Conservation (phyloP, 2,797 vertebrate genomes). For the Babyrousa celebensis region DNA sequence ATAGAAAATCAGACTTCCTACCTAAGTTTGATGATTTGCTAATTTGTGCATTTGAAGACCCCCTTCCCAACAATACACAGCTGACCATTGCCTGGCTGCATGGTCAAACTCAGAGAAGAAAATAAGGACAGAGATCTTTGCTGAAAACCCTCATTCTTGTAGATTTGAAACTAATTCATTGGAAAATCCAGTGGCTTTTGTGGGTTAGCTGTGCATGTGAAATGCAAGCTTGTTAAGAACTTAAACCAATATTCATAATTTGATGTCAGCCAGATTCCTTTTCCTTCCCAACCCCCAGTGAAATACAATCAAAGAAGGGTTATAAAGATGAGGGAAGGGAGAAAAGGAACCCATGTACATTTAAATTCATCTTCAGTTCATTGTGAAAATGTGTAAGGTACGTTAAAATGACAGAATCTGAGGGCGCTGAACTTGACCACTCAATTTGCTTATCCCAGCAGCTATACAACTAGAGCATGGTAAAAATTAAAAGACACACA, state of each 20-base stretch:
- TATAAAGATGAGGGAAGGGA: conserved; percentile 18
- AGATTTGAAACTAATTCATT: conserved; percentile 67
- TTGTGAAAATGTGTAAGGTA: background rate
- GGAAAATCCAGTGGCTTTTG: conserved; percentile 68
- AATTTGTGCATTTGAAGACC: background rate
- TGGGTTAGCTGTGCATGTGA: conserved; percentile 4
- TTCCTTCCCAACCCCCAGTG: background rate
- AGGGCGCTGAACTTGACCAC: background rate
- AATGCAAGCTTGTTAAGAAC: conserved; percentile 71
- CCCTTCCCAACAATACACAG: background rate
- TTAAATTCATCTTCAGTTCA: background rate
- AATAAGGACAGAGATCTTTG: background rate
- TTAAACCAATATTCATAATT: conserved; percentile 66
- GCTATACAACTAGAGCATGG: background rate
- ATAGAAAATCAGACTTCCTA: background rate
- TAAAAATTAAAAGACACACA: conserved; percentile 17
- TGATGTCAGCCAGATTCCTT: conserved; percentile 42
- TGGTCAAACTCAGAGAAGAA: background rate
- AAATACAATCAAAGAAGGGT: conserved; percentile 10
- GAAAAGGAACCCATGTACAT: background rate
- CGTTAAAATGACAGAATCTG: conserved; percentile 13
- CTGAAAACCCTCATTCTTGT: conserved; percentile 50
- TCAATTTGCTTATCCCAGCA: background rate
- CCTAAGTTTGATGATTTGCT: conserved; percentile 7
- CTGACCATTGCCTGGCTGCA: background rate